A percentile compares a stretch with the other conserved stretches of the same genome.
Conservation (phyloP, 2,888 invertebrate species). For the Leptopterna dolabrata region DNA sequence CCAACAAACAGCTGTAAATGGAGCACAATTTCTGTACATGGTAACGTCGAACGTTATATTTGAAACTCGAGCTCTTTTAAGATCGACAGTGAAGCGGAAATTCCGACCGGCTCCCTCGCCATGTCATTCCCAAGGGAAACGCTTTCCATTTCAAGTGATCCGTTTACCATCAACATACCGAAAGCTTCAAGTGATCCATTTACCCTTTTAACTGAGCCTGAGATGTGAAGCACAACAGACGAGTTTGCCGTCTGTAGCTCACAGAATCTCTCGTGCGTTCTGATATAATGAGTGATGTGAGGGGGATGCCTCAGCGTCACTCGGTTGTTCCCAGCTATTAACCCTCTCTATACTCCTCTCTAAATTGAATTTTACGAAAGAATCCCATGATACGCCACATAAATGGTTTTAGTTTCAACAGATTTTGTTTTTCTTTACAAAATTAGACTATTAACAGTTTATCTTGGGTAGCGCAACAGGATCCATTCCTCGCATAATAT, state of each 20-base stretch:
- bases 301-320: background rate
- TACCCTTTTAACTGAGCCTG: background rate
- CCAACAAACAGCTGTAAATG: background rate
- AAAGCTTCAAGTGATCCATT: constrained; percentile 5
- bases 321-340: background rate
- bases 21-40: background rate
- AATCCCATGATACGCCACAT: too few species aligned
- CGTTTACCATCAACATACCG: background rate
- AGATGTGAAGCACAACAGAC: background rate
- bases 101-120: background rate
- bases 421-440: too few species aligned
- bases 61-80: background rate
- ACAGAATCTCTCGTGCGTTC: background rate
- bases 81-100: background rate
- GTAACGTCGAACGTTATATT: background rate
- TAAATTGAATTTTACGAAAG: too few species aligned
- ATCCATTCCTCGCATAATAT: too few species aligned
- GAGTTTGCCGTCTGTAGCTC: background rate
- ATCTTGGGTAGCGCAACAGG: too few species aligned
- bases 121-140: constrained; percentile 13
- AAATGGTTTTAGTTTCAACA: too few species aligned
- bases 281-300: background rate
- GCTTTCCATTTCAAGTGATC: constrained; percentile 4
- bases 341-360: too few species aligned
- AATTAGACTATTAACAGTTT: too few species aligned